Conservation (phyloP, 2,888 invertebrate genomes). For the Harpalus rufipes region DNA sequence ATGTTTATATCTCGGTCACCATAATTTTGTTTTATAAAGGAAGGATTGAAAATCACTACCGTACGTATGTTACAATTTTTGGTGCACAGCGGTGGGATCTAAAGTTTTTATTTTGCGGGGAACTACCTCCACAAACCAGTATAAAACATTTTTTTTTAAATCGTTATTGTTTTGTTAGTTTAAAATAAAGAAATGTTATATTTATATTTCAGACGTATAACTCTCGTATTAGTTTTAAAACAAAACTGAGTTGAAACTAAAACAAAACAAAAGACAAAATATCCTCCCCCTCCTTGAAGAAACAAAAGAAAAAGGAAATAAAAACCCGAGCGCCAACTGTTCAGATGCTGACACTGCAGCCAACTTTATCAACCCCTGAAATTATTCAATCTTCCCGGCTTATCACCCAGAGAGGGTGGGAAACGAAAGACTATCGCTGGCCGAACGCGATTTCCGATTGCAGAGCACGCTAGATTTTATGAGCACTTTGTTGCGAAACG, state of each 20-base stretch:
- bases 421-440: conserved; percentile 34
- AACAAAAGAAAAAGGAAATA: conserved; percentile 53
- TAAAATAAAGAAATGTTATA: neutral
- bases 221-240: conserved; percentile 5
- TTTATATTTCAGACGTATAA: neutral
- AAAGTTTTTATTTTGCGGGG: too few species aligned
- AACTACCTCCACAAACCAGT: too few species aligned
- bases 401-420: conserved; percentile 13
- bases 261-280: conserved; percentile 41
- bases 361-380: conserved; percentile 63
- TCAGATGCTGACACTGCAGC: conserved; percentile 57
- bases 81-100: too few species aligned
- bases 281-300: conserved; percentile 7
- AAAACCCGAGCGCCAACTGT: conserved; percentile 44
- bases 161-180: neutral
- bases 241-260: conserved; percentile 25
- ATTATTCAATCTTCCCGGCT: conserved; percentile 65
- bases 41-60: too few species aligned
- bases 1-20: too few species aligned
- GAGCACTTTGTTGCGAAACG: conserved; percentile 64
- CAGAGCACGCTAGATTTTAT: conserved; percentile 63
- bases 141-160: too few species aligned
- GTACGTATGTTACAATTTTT: too few species aligned
- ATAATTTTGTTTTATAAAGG: too few species aligned
- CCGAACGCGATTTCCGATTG: conserved; percentile 51